Conservation (phyloP, 2,113 vertebrate genomes). For the Callipepla californica region DNA sequence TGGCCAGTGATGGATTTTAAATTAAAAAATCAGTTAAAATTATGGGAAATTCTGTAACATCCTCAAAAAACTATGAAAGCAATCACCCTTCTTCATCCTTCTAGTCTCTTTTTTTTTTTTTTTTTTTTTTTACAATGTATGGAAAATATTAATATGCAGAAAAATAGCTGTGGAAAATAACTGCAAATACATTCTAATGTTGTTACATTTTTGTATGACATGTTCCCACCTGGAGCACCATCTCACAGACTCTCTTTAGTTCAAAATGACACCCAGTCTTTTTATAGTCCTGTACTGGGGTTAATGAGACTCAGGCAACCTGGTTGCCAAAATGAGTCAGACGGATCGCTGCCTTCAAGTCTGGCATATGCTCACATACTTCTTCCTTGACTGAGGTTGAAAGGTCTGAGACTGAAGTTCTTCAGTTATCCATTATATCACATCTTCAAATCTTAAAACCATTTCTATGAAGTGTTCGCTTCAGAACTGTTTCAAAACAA, state of each 20-base stretch:
- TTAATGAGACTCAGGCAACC: not conserved
- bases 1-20: not conserved
- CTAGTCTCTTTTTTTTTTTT: not conserved
- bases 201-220: not conserved
- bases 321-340: slow-evolving; percentile 6
- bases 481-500: not conserved
- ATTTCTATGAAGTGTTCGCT: not conserved
- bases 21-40: not conserved
- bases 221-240: not conserved
- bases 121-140: not conserved
- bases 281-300: not conserved
- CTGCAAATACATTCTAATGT: not conserved
- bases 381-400: not conserved
- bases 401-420: not conserved
- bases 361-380: not conserved
- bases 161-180: not conserved
- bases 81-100: not conserved
- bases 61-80: not conserved
- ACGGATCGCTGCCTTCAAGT: not conserved
- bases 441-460: not conserved
- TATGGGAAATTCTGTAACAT: not conserved
- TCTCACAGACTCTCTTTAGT: not conserved
- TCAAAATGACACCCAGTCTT: not conserved
- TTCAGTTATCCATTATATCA: not conserved
- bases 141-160: not conserved